Evolutionary conservation across 2,888 invertebrate species (phyloP).

Genomic region (Megalurothrips usitatus): DNA sequence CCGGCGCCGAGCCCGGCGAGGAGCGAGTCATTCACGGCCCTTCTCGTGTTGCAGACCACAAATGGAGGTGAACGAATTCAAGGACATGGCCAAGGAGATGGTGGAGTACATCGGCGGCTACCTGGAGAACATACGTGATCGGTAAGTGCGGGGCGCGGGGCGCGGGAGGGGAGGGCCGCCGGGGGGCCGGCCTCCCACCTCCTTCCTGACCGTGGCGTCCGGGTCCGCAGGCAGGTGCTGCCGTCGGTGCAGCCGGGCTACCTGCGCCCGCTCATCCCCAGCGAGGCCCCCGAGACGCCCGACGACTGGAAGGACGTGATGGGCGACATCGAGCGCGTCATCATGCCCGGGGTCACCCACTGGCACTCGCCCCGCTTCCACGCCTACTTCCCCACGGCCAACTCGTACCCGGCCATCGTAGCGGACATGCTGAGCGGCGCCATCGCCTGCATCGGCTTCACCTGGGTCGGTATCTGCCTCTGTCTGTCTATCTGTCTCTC

Average conservation of each 20-base stretch:
- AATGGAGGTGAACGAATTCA: constrained; percentile 79
- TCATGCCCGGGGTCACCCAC: constrained; percentile 77
- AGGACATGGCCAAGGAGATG: constrained; percentile 88
- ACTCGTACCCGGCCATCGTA: constrained; percentile 89
- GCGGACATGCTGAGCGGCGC: constrained; percentile 94
- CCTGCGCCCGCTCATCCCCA: constrained; percentile 53
- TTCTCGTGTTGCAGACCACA: constrained; percentile 35
- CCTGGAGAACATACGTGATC: constrained; percentile 87
- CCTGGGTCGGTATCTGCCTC: constrained; percentile 91
- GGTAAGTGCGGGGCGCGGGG: constrained; percentile 62
- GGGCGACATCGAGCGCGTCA: constrained; percentile 56
- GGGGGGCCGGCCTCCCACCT: too few species aligned
- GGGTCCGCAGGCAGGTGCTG: constrained; percentile 49
- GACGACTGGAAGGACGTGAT: constrained; percentile 57
- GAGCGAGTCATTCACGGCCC: not conserved
- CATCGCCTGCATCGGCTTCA: constrained; percentile 93
- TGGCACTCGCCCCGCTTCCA: constrained; percentile 96
- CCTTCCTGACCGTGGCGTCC: constrained; percentile 18
- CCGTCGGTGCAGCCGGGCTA: constrained; percentile 59
- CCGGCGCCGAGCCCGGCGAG: not conserved
- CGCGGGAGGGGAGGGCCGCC: not conserved
- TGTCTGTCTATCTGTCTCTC: too few species aligned
- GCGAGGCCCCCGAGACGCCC: constrained; percentile 52
- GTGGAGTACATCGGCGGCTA: constrained; percentile 91
- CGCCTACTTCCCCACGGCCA: constrained; percentile 91